Percentiles rank a stretch among this genome's conserved stretches.
phyloP scores from a whole-genome alignment of 2,113 vertebrate genomes.

The Ptychochromis oligacanthus region DNA sequence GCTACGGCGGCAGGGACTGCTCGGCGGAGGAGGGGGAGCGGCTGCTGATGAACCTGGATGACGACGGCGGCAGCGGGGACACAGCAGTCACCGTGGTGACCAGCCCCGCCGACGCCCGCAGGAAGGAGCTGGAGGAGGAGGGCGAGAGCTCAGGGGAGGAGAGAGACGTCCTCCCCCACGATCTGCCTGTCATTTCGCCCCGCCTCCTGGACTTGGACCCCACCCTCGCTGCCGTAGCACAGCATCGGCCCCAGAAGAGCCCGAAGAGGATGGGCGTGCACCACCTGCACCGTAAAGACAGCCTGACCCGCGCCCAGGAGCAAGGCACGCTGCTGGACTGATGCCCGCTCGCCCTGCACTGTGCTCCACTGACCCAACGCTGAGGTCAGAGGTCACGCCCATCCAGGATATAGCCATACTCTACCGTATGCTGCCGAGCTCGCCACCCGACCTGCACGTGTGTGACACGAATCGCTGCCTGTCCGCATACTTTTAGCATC shows the following conservation, averaged over 20 bases:
- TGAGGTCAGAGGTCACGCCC: conserved; percentile 10
- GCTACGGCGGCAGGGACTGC: conserved; percentile 70
- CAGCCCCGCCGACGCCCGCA: conserved; percentile 38
- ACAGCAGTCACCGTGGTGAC: conserved; percentile 56
- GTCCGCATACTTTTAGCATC: not conserved
- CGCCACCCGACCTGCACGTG: not conserved
- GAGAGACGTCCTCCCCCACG: conserved; percentile 79
- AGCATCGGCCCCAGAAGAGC: conserved; percentile 86
- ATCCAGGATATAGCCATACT: conserved; percentile 69
- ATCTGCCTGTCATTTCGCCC: conserved; percentile 72
- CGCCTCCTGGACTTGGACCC: conserved; percentile 72
- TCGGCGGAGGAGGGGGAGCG: conserved; percentile 74
- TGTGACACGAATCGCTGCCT: not conserved
- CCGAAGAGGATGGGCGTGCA: conserved; percentile 98
- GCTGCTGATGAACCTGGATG: conserved; percentile 76
- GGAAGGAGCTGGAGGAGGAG: conserved; percentile 62
- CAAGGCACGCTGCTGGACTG: conserved; percentile 95
- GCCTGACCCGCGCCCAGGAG: conserved; percentile 94
- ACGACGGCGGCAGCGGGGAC: conserved; percentile 57
- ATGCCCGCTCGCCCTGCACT: not conserved
- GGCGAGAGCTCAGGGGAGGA: conserved; percentile 80
- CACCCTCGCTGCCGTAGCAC: conserved; percentile 2
- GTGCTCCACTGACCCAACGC: conserved; percentile 10
- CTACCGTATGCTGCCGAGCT: conserved; percentile 42
- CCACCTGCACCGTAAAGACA: conserved; percentile 96